These are phyloP conservation scores for Brienomyrus brachyistius DNA, from an alignment of 2,113 vertebrate genomes.

Conservation along the genomic window DNA sequence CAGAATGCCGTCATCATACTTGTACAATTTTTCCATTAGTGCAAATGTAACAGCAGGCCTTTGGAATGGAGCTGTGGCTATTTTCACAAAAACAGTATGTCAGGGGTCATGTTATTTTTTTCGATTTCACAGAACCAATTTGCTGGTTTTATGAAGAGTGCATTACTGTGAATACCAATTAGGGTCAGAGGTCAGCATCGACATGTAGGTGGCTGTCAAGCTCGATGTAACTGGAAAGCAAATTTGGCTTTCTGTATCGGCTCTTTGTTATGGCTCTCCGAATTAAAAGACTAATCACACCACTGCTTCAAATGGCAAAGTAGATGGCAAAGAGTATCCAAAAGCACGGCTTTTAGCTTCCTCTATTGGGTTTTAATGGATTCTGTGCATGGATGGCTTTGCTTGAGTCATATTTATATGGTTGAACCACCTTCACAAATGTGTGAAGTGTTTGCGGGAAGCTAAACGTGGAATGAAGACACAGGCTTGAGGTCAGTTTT, in stretches of 20 bases:
- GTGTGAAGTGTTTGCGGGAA: not conserved
- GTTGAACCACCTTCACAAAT: not conserved
- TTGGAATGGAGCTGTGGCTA: not conserved
- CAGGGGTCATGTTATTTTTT: not conserved
- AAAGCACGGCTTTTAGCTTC: not conserved
- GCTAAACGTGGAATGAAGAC: not conserved
- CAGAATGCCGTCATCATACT: not conserved
- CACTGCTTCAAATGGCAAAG: not conserved
- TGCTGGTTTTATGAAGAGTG: constrained; percentile 3
- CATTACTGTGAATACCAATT: constrained; percentile 8
- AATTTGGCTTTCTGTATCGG: not conserved
- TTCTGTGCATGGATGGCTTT: not conserved
- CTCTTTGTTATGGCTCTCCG: not conserved
- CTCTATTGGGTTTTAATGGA: not conserved
- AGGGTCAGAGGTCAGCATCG: constrained; percentile 7
- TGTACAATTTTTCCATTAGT: constrained; percentile 6
- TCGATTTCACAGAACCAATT: constrained; percentile 6
- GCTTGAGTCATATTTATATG: not conserved
- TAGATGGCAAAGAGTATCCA: not conserved
- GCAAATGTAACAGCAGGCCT: not conserved
- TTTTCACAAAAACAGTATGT: constrained; percentile 5
- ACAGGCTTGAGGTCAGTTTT: not conserved
- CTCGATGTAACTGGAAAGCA: not conserved
- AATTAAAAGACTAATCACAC: not conserved
- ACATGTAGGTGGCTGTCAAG: constrained; percentile 1